Evolutionary conservation across 2,888 invertebrate species (phyloP).

Genomic region (Neocrepidodera transversa): DNA sequence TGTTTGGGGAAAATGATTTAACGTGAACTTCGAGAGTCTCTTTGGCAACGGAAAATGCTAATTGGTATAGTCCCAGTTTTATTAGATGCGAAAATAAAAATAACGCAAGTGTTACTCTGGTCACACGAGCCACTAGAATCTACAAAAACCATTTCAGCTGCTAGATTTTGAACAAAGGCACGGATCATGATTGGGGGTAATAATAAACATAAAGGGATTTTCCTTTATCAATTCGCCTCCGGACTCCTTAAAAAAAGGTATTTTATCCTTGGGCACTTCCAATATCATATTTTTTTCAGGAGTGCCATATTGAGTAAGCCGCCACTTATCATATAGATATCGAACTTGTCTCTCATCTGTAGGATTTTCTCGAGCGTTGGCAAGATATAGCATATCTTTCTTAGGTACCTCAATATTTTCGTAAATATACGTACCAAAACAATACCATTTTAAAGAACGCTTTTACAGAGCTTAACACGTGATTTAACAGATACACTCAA

Average conservation of each 20-base stretch:
- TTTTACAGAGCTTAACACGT: too few species aligned
- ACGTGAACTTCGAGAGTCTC: neutral
- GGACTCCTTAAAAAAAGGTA: neutral
- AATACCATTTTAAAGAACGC: too few species aligned
- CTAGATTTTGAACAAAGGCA: neutral
- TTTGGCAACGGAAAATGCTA: neutral
- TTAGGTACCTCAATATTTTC: neutral
- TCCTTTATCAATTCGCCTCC: constrained; percentile 1
- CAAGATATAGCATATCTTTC: neutral
- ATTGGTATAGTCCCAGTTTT: neutral
- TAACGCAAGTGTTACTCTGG: neutral
- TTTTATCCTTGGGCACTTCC: neutral
- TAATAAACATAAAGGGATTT: neutral
- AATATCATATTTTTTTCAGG: neutral
- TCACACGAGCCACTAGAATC: neutral
- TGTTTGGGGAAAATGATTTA: neutral
- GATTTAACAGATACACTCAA: too few species aligned
- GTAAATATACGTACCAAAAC: too few species aligned
- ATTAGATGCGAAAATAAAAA: neutral
- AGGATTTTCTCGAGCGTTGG: neutral
- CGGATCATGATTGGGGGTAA: neutral
- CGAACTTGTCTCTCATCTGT: too few species aligned
- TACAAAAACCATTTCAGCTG: too few species aligned
- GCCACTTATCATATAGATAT: too few species aligned
- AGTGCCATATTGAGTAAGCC: too few species aligned